Conservation (phyloP, 37 sponge, comb jelly and placozoan genomes). For the Cliona cf. orientalis region DNA sequence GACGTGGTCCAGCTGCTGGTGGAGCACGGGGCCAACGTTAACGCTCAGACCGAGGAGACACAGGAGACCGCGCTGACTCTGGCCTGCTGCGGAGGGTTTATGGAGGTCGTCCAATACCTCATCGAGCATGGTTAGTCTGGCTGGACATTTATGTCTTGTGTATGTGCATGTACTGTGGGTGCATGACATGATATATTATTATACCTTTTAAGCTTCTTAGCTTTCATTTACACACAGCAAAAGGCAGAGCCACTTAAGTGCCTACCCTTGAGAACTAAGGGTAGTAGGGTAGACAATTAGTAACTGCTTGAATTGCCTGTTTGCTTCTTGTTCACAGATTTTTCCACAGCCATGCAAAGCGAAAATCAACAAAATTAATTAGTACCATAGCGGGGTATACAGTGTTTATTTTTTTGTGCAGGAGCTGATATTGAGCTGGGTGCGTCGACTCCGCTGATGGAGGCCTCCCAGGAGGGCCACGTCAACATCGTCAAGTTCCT, state of each 20-base stretch:
- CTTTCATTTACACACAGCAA: not conserved
- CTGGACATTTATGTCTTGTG: not conserved
- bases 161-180: slow-evolving; percentile 18
- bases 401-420: not conserved
- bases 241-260: too few species aligned
- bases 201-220: not conserved
- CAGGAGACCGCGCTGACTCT: slow-evolving; percentile 91
- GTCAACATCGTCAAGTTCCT: slow-evolving; percentile 81
- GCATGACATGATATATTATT: not conserved
- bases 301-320: not conserved
- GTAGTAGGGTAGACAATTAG: not conserved
- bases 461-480: slow-evolving; percentile 87
- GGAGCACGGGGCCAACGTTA: slow-evolving; percentile 81
- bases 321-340: not conserved
- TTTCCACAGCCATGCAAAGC: not conserved
- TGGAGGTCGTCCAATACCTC: slow-evolving; percentile 71
- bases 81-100: slow-evolving; percentile 85
- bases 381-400: not conserved
- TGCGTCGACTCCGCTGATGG: slow-evolving; percentile 87
- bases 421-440: slow-evolving; percentile 83
- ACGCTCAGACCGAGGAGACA: slow-evolving; percentile 86
- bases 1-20: slow-evolving; percentile 80
- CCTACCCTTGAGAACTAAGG: too few species aligned
- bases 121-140: slow-evolving; percentile 56
- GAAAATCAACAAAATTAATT: not conserved